Evolutionary conservation across 2,797 vertebrate species (phyloP).

Genomic region (Ctenopoma kingsleyae): DNA sequence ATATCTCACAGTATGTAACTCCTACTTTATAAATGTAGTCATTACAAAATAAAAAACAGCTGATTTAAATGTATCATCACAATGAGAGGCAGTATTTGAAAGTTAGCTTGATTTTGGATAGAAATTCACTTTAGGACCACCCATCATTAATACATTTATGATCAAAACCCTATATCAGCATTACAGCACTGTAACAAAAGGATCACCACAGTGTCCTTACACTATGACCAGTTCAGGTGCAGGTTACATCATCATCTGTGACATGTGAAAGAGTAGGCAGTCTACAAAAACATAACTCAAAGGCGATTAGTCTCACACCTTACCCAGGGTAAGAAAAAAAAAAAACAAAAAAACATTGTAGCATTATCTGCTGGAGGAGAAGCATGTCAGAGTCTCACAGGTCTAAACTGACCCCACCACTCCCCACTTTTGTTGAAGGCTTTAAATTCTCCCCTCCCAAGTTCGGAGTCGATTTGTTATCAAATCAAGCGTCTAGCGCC

Average conservation of each 20-base stretch:
- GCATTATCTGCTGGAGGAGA: constrained; percentile 75
- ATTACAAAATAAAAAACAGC: too few relatives aligned
- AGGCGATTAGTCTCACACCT: constrained; percentile 65
- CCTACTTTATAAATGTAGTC: too few relatives aligned
- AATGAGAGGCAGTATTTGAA: too few relatives aligned
- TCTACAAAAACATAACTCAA: constrained; percentile 62
- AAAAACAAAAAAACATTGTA: constrained; percentile 43
- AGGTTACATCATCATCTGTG: constrained; percentile 57
- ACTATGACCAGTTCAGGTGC: constrained; percentile 43
- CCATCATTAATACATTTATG: not conserved
- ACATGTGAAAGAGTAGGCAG: constrained; percentile 48
- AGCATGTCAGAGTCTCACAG: constrained; percentile 63
- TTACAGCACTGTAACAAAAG: not conserved
- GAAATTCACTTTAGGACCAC: too few relatives aligned
- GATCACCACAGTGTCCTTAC: constrained; percentile 4
- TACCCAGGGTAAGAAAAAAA: constrained; percentile 25
- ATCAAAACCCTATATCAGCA: not conserved
- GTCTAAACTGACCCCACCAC: constrained; percentile 72
- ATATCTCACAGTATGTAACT: too few relatives aligned
- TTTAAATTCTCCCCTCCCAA: constrained; percentile 98
- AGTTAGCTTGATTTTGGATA: too few relatives aligned
- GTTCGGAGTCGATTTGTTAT: constrained; percentile 99
- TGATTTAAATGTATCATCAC: too few relatives aligned
- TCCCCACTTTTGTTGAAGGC: constrained; percentile 86
- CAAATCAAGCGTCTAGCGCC: constrained; percentile 99